Percentiles rank a stretch among this genome's conserved stretches.
Conservation (phyloP, 1,140 invertebrate genomes). For the Grapholita molesta region DNA sequence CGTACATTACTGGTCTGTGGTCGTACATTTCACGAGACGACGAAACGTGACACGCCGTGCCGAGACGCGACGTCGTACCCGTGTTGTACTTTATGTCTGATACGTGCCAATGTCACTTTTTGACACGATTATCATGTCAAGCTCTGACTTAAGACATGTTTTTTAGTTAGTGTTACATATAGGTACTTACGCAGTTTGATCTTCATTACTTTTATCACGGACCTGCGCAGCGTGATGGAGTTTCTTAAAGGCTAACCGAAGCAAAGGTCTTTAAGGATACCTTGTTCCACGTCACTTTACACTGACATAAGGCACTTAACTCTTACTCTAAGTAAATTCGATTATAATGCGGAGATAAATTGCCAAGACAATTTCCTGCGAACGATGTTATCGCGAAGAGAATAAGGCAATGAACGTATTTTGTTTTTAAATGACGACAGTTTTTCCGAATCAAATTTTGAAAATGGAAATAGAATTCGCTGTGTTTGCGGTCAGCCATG, state of each 20-base stretch:
- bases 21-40: too few species aligned
- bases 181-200: slow-evolving; percentile 70
- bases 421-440: background rate
- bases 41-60: too few species aligned
- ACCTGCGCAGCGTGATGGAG: slow-evolving; percentile 67
- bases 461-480: slow-evolving; percentile 13
- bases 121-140: background rate
- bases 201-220: slow-evolving; percentile 74
- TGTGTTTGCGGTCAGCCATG: background rate
- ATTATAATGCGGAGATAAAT: background rate
- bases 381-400: background rate
- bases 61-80: too few species aligned
- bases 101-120: too few species aligned
- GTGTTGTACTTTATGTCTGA: too few species aligned
- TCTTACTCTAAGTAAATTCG: background rate
- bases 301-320: slow-evolving; percentile 15
- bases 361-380: background rate
- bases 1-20: too few species aligned
- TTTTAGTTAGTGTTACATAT: slow-evolving; percentile 31
- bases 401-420: background rate
- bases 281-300: slow-evolving; percentile 7
- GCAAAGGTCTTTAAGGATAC: slow-evolving; percentile 8
- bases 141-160: too few species aligned
- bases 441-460: background rate
- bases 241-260: slow-evolving; percentile 21